Conservation (phyloP, 2,888 invertebrate species). For the Julus scandinavius region DNA sequence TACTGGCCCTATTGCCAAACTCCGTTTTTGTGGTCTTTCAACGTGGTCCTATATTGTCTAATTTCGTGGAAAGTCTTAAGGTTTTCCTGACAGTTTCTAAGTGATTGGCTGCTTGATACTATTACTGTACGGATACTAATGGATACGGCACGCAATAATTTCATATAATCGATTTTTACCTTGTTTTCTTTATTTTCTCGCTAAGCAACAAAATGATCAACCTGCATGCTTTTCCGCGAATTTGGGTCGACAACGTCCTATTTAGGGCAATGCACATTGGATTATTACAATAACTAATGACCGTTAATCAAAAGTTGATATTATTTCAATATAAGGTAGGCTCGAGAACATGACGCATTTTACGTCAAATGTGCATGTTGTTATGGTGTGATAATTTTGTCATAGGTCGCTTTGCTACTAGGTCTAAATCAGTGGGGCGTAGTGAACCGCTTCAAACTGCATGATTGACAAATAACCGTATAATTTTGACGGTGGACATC, state of each 20-base stretch:
- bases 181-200: slow-evolving; percentile 46
- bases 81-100: slow-evolving; percentile 21
- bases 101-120: slow-evolving; percentile 2
- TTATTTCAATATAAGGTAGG: slow-evolving; percentile 5
- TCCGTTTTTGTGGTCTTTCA: not conserved
- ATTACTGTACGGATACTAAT: slow-evolving; percentile 21
- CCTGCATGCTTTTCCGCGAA: slow-evolving; percentile 24
- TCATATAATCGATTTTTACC: slow-evolving; percentile 30
- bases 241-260: not conserved
- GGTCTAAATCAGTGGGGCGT: not conserved
- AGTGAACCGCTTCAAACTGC: not conserved
- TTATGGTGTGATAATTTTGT: not conserved
- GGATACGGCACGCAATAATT: slow-evolving; percentile 36
- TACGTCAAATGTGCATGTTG: not conserved
- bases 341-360: not conserved
- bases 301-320: slow-evolving; percentile 25
- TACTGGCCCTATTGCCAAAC: not conserved
- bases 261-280: not conserved
- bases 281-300: slow-evolving; percentile 44
- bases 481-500: not conserved
- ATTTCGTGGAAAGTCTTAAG: slow-evolving; percentile 22
- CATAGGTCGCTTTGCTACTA: not conserved
- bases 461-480: slow-evolving; percentile 12
- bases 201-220: slow-evolving; percentile 28
- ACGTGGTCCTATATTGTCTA: not conserved